These are phyloP conservation scores for Popillia japonica DNA, from an alignment of 1,140 invertebrate species.

Conservation along the genomic window DNA sequence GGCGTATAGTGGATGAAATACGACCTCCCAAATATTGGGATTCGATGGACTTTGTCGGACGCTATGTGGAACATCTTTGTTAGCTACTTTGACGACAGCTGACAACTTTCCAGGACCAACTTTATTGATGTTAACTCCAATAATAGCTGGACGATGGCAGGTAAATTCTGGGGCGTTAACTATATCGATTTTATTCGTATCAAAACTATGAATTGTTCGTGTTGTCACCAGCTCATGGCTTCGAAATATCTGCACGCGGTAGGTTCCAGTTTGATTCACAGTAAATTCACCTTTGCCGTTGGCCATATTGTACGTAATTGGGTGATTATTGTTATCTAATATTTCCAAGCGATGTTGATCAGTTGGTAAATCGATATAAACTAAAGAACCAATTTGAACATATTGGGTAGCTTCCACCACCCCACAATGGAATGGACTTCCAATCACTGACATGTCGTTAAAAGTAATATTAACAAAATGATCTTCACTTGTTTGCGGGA, in stretches of 20 bases:
- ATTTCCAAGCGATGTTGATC: constrained; percentile 58
- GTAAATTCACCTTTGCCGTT: constrained; percentile 58
- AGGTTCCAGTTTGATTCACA: constrained; percentile 56
- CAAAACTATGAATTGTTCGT: constrained; percentile 81
- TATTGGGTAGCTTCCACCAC: constrained; percentile 62
- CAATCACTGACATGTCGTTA: constrained; percentile 92
- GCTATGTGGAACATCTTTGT: constrained; percentile 80
- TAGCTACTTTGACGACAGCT: constrained; percentile 79
- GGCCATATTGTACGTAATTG: constrained; percentile 56
- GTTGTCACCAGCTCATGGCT: constrained; percentile 60
- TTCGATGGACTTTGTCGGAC: constrained; percentile 74
- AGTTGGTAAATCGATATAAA: constrained; percentile 64
- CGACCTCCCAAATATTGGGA: constrained; percentile 78
- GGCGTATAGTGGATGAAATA: constrained; percentile 83
- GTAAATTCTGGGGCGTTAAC: constrained; percentile 66
- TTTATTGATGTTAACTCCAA: constrained; percentile 72
- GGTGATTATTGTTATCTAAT: constrained; percentile 57
- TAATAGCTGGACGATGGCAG: constrained; percentile 79
- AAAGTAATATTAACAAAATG: constrained; percentile 97
- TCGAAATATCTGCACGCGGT: constrained; percentile 53
- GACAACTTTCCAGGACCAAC: constrained; percentile 86
- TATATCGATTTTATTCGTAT: constrained; percentile 80
- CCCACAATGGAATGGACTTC: constrained; percentile 85
- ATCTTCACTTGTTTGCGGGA: constrained; percentile 86
- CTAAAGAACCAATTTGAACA: constrained; percentile 63